Evolutionary conservation across 2,113 vertebrate species (phyloP), one percentile per base, ranked within the genome.

Genomic region (Rallus limicola): DNA sequence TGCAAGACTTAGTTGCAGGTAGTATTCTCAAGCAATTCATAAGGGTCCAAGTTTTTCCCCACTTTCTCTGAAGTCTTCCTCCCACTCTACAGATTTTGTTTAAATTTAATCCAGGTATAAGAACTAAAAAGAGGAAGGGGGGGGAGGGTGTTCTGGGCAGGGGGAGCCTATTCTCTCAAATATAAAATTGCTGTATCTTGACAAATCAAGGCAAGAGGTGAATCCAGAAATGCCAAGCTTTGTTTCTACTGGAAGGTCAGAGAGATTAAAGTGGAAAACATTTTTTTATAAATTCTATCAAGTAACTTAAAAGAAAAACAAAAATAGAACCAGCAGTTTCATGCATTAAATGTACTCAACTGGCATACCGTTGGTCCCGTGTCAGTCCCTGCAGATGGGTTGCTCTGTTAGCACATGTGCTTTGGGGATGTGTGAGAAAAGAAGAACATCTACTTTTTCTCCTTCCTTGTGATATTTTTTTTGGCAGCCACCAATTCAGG

Each of bases 251-350:
- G 64, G 67, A 40, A 83, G 68, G 77, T 83, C 88, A 88, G 52
- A 83, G n/a, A 86, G 52, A 81, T 64, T 80, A 90, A 97, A 95
- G 34, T 24, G 90, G 96, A 46, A 95, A 60, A 19, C 33, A 29
- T 48, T 60, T 92, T 88, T 92, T 83, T 94, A 88, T 74, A 83
- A 93, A 84, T 78, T 53, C 60, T 46, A 77, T 92, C 86, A 75
- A 82, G 18, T 78, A 78, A 63, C 26, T 64, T 64, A 40, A 62
- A 92, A 52, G 7, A 38, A 72, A 76, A 82, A 62, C 65, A 71
- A 7, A 1, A 10, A 8, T 28, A 78, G 15, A 78, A 31, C 56
- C 55, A 81, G 23, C 24, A 92, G 26, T 12, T 68, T 70, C 34
- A 12, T 65, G 4, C 20, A 78, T 36, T 46, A 31, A 90, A 48